Evolutionary conservation across 2,797 vertebrate species (phyloP).

Genomic region (Hipposideros larvatus): DNA sequence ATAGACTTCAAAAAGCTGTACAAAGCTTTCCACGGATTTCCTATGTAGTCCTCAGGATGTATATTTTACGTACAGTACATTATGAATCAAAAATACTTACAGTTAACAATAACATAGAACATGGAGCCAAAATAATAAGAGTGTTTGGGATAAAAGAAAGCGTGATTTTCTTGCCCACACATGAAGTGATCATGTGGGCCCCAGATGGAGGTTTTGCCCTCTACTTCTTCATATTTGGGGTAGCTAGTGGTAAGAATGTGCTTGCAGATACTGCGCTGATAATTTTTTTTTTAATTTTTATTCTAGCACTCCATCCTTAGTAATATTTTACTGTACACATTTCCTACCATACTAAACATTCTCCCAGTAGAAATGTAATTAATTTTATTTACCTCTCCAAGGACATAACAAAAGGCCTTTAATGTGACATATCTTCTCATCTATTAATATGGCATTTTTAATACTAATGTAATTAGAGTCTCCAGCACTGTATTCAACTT

Average conservation of each 20-base stretch:
- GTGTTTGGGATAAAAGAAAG: slow-evolving; percentile 76
- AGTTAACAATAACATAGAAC: slow-evolving; percentile 74
- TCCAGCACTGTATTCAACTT: slow-evolving; percentile 71
- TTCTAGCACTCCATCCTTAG: slow-evolving; percentile 56
- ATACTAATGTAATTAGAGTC: slow-evolving; percentile 81
- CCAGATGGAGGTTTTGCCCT: slow-evolving; percentile 79
- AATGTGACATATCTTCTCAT: slow-evolving; percentile 79
- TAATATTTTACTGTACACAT: slow-evolving; percentile 69
- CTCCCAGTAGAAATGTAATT: slow-evolving; percentile 76
- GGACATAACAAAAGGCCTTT: slow-evolving; percentile 71
- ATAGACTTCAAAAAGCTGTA: slow-evolving; percentile 86
- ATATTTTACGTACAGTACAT: slow-evolving; percentile 81
- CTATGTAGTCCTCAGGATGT: slow-evolving; percentile 82
- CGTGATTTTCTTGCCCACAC: slow-evolving; percentile 66
- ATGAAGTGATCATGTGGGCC: slow-evolving; percentile 72
- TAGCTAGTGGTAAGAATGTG: slow-evolving; percentile 23
- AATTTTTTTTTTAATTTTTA: neutral
- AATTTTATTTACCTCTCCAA: slow-evolving; percentile 81
- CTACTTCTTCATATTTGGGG: neutral
- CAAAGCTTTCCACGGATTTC: slow-evolving; percentile 86
- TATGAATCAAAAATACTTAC: slow-evolving; percentile 83
- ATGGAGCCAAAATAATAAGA: slow-evolving; percentile 79
- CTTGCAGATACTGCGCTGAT: slow-evolving; percentile 15
- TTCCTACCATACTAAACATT: slow-evolving; percentile 72
- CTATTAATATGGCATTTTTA: slow-evolving; percentile 80